A percentile compares a stretch with the other conserved stretches of the same genome.
Evolutionary conservation across 2,888 invertebrate genomes (phyloP).

Genomic region (Agriopis marginaria): DNA sequence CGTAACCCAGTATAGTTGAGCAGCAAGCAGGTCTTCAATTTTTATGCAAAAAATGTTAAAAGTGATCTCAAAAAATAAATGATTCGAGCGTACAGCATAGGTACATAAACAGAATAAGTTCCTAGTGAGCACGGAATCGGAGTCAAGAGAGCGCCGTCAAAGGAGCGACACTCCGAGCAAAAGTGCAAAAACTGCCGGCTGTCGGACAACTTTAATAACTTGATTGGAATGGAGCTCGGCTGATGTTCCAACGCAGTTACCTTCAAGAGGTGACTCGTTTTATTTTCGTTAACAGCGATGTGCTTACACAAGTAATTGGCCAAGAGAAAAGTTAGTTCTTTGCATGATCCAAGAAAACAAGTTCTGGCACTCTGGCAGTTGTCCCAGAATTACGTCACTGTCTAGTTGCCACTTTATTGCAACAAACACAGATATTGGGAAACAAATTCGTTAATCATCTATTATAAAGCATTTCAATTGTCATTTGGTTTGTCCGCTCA

Average conservation of each 20-base stretch:
- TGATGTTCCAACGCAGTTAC: constrained; percentile 1
- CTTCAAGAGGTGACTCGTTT: background rate
- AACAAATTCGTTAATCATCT: too few relatives aligned
- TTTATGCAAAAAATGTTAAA: constrained; percentile 21
- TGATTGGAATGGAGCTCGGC: constrained; percentile 14
- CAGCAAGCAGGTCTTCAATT: background rate
- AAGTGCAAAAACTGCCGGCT: constrained; percentile 28
- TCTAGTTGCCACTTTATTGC: too few relatives aligned
- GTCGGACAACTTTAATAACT: constrained; percentile 34
- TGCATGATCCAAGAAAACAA: too few relatives aligned
- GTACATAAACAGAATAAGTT: constrained; percentile 58
- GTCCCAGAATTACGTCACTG: too few relatives aligned
- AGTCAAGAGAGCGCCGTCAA: constrained; percentile 60
- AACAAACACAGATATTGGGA: too few relatives aligned
- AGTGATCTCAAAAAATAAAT: constrained; percentile 34
- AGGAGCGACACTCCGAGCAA: constrained; percentile 44
- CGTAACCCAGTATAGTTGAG: background rate
- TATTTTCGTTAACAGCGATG: background rate
- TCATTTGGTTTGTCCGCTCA: too few relatives aligned
- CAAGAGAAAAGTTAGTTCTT: background rate
- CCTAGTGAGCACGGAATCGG: constrained; percentile 57
- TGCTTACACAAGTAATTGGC: constrained; percentile 8
- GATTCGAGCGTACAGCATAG: constrained; percentile 40
- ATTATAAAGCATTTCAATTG: too few relatives aligned
- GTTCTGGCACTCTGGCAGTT: too few relatives aligned